Base-by-base conservation (phyloP, 2,113 vertebrate genomes). In the Nothocercus julius region DNA sequence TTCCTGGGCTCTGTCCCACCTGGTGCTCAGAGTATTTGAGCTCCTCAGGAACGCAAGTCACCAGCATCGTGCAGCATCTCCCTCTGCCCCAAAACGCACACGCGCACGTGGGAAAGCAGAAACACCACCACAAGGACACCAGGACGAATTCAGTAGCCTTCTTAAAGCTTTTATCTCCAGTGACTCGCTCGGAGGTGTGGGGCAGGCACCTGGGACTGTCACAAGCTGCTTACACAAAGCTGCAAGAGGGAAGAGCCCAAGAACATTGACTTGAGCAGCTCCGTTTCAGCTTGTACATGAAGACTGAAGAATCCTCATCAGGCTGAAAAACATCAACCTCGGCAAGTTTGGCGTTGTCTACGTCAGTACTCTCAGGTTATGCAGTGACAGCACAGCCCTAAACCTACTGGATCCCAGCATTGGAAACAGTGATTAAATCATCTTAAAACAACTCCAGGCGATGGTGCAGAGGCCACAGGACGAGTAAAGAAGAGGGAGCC, bases 181-280 rank as follows among this genome's bases (percentile, higher is more conserved):
- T 63, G 89, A 51, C 58, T 80, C 30, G 0, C 51, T 36, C 85
- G 9, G 25, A 84, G 87, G 69, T 63, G 87, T 66, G 87, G 22
- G 88, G 18, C 80, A 58, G 76, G 90, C 51, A 25, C 2, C 66
- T 11, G 82, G 83, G 38, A 68, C 62, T 75, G 77, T 53, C 36
- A 3, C 96, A 62, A 69, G 82, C 92, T 93, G 66, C 94, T 96
- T 69, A 69, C 88, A 47, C 92, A 90, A 79, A 95, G 85, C 94
- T 3, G 4, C 3, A 1, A 32, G n/a, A 54, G 75, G 59, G 70
- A 91, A 89, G 74, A 42, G 2, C 58, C 79, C 72, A 2, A 25
- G 58, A 91, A 15, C 75, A 54, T 53, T 1, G 1, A 7, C 59
- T 28, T 2, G 66, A 88, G 79, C 82, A 17, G 78, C 93, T 95